Percentiles rank a stretch among this genome's conserved stretches.
Conservation (phyloP, 2,888 invertebrate species). For the Drosophila emarginata region DNA sequence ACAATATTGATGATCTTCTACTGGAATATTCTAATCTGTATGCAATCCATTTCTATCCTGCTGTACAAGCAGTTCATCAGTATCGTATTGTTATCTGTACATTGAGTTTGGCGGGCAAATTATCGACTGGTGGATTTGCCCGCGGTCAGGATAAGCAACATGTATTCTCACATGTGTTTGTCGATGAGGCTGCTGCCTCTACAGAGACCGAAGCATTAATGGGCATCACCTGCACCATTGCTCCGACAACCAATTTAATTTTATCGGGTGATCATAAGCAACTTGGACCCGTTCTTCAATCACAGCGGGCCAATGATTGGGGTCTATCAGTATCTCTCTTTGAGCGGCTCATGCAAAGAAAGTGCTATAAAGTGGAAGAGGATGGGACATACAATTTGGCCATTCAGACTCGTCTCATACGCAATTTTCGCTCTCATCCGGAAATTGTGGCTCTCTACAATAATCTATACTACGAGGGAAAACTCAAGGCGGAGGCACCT, state of each 20-base stretch:
- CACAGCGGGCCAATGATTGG: constrained; percentile 73
- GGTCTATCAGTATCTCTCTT: constrained; percentile 84
- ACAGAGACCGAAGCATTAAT: constrained; percentile 87
- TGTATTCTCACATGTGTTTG: constrained; percentile 87
- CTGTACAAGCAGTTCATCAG: constrained; percentile 83
- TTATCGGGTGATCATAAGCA: constrained; percentile 90
- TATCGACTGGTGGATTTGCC: constrained; percentile 82
- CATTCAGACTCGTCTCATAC: constrained; percentile 88
- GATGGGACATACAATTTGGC: constrained; percentile 83
- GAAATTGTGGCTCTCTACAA: constrained; percentile 87
- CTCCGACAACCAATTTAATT: constrained; percentile 83
- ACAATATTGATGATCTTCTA: constrained; percentile 78
- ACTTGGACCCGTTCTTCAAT: constrained; percentile 86
- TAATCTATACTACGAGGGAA: constrained; percentile 87
- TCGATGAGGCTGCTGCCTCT: constrained; percentile 91
- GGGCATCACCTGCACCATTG: constrained; percentile 83
- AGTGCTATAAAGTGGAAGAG: constrained; percentile 79
- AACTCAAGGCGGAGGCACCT: constrained; percentile 83
- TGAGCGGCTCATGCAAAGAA: constrained; percentile 86
- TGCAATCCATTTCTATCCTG: constrained; percentile 80
- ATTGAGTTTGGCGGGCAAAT: constrained; percentile 84
- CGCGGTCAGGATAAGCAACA: constrained; percentile 22
- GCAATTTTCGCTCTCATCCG: constrained; percentile 89
- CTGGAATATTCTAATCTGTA: constrained; percentile 83
- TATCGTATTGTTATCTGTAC: constrained; percentile 87